A percentile compares a stretch with the other conserved stretches of the same genome.
phyloP scores from a whole-genome alignment of 2,797 vertebrate species.

The Discoglossus pictus region DNA sequence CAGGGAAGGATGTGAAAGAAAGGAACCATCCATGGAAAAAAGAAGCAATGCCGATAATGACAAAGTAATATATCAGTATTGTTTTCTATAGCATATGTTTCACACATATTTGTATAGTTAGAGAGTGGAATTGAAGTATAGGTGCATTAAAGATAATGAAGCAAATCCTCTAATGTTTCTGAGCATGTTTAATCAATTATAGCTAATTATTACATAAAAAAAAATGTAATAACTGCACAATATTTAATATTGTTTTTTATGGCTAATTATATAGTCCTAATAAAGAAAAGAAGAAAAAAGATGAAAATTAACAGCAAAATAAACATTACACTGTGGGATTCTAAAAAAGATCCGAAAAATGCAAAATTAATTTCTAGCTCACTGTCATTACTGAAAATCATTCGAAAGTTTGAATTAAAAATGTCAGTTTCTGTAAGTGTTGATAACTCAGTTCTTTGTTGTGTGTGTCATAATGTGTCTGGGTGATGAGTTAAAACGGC shows the following conservation, averaged over 20 bases:
- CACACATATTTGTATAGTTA: neutral
- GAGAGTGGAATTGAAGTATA: neutral
- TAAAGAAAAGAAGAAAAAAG: too few species aligned
- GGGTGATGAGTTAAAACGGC: conserved; percentile 91
- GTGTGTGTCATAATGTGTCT: conserved; percentile 85
- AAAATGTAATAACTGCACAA: too few species aligned
- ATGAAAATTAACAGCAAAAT: conserved; percentile 58
- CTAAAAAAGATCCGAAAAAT: conserved; percentile 64
- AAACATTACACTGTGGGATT: conserved; percentile 73
- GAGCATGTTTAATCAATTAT: too few species aligned
- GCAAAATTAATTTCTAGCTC: conserved; percentile 78
- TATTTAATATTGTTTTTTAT: too few species aligned
- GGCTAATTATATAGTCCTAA: too few species aligned
- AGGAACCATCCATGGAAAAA: neutral
- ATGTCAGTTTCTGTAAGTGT: conserved; percentile 85
- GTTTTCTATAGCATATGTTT: neutral
- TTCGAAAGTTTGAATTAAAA: conserved; percentile 84
- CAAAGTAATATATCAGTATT: neutral
- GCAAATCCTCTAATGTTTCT: too few species aligned
- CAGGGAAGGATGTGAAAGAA: conserved; percentile 2
- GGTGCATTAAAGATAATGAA: neutral
- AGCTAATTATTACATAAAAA: too few species aligned
- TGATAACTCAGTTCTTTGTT: conserved; percentile 92
- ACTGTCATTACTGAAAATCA: conserved; percentile 79
- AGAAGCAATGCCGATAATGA: neutral